phyloP scores from a whole-genome alignment of 2,888 invertebrate species.

The Drosophila prolongata region DNA sequence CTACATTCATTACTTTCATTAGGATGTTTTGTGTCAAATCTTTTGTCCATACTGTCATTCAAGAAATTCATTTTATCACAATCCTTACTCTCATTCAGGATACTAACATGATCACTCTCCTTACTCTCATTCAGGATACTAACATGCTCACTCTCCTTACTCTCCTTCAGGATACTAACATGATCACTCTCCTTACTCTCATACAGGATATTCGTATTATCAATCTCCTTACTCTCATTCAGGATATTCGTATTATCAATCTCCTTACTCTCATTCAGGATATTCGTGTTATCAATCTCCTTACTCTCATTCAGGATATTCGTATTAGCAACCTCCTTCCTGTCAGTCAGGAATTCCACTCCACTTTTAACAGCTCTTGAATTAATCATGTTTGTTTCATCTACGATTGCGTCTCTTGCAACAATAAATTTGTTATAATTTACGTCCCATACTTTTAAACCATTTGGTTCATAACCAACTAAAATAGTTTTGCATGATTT shows the following conservation, averaged over 20 bases:
- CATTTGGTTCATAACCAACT: conserved; percentile 9
- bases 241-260: background rate
- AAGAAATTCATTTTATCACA: background rate
- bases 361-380: background rate
- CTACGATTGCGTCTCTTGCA: background rate
- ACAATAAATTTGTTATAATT: conserved; percentile 1
- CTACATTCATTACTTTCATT: no score
- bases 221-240: conserved; percentile 2
- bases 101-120: background rate
- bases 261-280: conserved; percentile 6
- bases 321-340: background rate
- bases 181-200: background rate
- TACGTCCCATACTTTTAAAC: background rate
- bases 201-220: no score
- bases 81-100: background rate
- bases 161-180: background rate
- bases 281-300: background rate
- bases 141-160: background rate
- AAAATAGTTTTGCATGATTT: background rate
- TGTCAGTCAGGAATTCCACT: background rate
- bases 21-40: no score
- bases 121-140: background rate
- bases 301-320: conserved; percentile 2
- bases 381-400: background rate
- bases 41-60: no score